phyloP scores from a whole-genome alignment of 1,140 invertebrate genomes.

The Cyclina sinensis region DNA sequence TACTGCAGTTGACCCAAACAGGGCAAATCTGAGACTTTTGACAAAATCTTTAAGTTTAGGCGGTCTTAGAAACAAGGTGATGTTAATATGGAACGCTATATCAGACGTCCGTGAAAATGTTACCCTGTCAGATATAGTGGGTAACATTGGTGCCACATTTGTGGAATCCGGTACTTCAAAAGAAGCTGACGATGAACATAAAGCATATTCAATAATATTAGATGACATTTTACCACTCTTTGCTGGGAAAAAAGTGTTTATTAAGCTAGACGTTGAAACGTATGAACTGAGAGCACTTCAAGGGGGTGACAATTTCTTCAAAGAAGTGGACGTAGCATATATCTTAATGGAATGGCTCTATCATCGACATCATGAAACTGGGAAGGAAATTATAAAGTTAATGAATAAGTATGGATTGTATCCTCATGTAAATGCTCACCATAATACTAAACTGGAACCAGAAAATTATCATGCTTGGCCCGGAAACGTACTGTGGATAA shows the following conservation, averaged over 20 bases:
- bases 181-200: constrained; percentile 19
- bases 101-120: constrained; percentile 70
- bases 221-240: constrained; percentile 69
- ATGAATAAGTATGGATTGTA: constrained; percentile 43
- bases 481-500: constrained; percentile 64
- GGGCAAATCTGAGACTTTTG: constrained; percentile 70
- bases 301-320: constrained; percentile 71
- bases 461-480: constrained; percentile 52
- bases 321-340: constrained; percentile 70
- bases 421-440: constrained; percentile 59
- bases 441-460: constrained; percentile 50
- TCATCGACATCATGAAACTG: constrained; percentile 46
- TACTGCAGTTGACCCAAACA: constrained; percentile 78
- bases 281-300: constrained; percentile 75
- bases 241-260: constrained; percentile 49
- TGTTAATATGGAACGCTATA: constrained; percentile 76
- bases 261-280: constrained; percentile 76
- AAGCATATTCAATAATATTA: constrained; percentile 59
- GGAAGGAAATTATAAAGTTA: constrained; percentile 54
- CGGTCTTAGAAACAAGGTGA: constrained; percentile 66
- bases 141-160: constrained; percentile 77
- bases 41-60: constrained; percentile 69
- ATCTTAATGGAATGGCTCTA: constrained; percentile 81
- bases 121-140: constrained; percentile 67
- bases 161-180: not conserved